Conservation (phyloP, 2,113 vertebrate genomes). For the Felis catus region F.catus_Fca126_mat1.0 CM031418.1:136234001-136234500, state of each 20-base stretch:
- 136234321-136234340: too few relatives aligned
- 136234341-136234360: too few relatives aligned
- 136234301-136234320: too few relatives aligned
- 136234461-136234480: background rate
- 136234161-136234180: too few relatives aligned
- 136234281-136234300: too few relatives aligned
- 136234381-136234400: background rate
- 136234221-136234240: too few relatives aligned
- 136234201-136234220: too few relatives aligned
- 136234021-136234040: background rate
- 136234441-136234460: background rate
- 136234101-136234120: background rate
- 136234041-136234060: background rate
- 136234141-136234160: too few relatives aligned
- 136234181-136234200: too few relatives aligned
- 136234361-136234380: background rate
- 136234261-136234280: too few relatives aligned
- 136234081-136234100: background rate
- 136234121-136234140: background rate
- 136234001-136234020: background rate
- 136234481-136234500: background rate
- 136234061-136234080: background rate
- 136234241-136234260: too few relatives aligned
- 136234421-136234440: background rate
- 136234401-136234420: background rate